Evolutionary conservation across 2,113 vertebrate genomes (phyloP), one percentile per base, ranked within the genome.

Genomic region (Barnardius zonarius): DNA sequence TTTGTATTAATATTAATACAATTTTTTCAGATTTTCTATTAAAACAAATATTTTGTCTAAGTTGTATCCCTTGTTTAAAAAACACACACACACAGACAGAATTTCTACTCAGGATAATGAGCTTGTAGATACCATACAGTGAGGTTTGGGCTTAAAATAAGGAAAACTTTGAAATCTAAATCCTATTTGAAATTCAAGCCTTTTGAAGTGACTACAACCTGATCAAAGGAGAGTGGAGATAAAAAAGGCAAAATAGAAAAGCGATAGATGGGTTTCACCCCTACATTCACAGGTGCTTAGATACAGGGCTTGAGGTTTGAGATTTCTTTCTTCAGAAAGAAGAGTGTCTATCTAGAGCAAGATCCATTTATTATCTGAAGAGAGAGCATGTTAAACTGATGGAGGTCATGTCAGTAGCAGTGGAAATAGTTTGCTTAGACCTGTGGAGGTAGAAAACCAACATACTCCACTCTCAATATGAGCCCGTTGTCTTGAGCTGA

Each of bases 1-100:
- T 44, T 44, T 43, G 41, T 43, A 43, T 18, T 44, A 44, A 44
- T 44, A 44, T 43, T 43, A 15, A 43, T 43, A 43, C 16, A 44
- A 46, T 23, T n/a, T 73, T 48, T 59, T 48, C n/a, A 63, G 23
- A 52, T 66, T 93, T 95, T 92, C 23, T 70, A 3, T 30, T 46
- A 46, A 19, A 93, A 54, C 3, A 67, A 84, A 67, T 70, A 37
- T 10, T 80, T 88, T 61, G 4, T 31, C 12, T 70, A 63, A 73
- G 0, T 0, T 1, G 1, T 37, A 54, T 22, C 20, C 8, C 0
- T 48, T 43, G 19, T 62, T 77, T 51, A 49, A 77, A 66, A 81
- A 51, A 8, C 6, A 2, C 12, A n/a, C 7, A 79, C 5, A 83
- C 6, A n/a, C 8, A 22, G 75, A 44, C 4, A 68, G 2, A 73